Conservation (phyloP, 1,140 invertebrate genomes). For the Aphelinus atriplicis region DNA sequence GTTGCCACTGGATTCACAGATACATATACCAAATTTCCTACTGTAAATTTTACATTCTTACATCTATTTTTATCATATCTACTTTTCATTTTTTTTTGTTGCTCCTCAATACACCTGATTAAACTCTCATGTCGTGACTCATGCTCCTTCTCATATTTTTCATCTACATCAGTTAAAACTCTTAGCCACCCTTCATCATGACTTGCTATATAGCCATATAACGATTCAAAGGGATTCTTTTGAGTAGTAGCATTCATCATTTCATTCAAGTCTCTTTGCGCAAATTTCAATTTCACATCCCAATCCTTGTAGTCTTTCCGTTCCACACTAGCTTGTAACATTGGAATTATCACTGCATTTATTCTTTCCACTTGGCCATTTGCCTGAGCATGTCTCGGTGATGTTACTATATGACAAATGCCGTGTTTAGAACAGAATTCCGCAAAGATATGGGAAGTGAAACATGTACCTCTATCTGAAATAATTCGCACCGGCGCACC, state of each 20-base stretch:
- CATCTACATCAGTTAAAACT: constrained; percentile 21
- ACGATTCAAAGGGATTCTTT: constrained; percentile 35
- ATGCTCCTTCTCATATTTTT: constrained; percentile 17
- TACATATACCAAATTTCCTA: constrained; percentile 44
- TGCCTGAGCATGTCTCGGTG: not conserved
- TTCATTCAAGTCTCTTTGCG: constrained; percentile 39
- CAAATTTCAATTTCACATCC: constrained; percentile 31
- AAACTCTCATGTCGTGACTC: constrained; percentile 23
- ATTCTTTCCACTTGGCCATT: constrained; percentile 38
- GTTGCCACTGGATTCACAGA: constrained; percentile 27
- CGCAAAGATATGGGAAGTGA: not conserved
- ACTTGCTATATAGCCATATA: constrained; percentile 40
- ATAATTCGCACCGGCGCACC: not conserved
- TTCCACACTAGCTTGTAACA: not conserved
- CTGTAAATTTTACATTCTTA: constrained; percentile 29
- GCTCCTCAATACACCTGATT: constrained; percentile 8
- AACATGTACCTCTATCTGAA: constrained; percentile 2
- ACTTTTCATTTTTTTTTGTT: constrained; percentile 32
- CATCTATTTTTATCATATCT: constrained; percentile 37
- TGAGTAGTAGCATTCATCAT: constrained; percentile 34
- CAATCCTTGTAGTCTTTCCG: constrained; percentile 4
- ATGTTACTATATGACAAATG: no score
- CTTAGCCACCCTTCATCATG: constrained; percentile 30
- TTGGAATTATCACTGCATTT: constrained; percentile 31
- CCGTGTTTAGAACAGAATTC: no score